Conservation (phyloP, 2,797 vertebrate species). For the Pyrocephalus nanus region DNA sequence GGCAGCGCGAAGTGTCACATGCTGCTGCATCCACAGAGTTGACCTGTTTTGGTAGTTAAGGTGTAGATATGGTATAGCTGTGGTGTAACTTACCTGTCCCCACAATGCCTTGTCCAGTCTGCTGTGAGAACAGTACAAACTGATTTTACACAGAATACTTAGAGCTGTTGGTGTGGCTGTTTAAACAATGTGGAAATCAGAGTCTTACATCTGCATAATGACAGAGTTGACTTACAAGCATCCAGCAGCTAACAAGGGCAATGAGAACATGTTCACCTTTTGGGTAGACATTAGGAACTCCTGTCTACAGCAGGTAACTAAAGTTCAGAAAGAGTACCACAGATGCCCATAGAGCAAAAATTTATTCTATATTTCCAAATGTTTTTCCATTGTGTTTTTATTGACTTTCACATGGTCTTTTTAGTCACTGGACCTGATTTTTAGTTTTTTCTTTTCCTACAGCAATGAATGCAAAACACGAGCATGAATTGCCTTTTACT, state of each 20-base stretch:
- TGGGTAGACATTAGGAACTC: background rate
- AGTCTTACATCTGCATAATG: fast-evolving
- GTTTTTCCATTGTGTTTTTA: background rate
- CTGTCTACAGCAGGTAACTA: background rate
- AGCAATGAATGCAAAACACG: background rate
- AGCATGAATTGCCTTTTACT: background rate
- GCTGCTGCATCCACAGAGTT: background rate
- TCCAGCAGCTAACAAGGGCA: no score
- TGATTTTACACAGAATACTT: background rate
- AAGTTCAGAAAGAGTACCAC: background rate
- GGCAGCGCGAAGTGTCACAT: background rate
- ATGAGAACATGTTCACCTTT: fast-evolving
- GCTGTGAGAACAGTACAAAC: background rate
- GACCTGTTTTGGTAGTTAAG: background rate
- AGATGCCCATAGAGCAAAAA: background rate
- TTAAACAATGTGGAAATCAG: background rate
- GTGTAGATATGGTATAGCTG: no score
- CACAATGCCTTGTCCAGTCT: background rate
- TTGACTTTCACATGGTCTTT: background rate
- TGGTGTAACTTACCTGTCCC: fast-evolving
- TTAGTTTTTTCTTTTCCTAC: background rate
- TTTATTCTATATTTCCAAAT: background rate
- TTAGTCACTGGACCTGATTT: background rate
- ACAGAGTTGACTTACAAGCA: background rate
- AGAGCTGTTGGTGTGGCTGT: background rate